Conservation (phyloP, 2,113 vertebrate genomes). For the Catharus bicknelli region DNA sequence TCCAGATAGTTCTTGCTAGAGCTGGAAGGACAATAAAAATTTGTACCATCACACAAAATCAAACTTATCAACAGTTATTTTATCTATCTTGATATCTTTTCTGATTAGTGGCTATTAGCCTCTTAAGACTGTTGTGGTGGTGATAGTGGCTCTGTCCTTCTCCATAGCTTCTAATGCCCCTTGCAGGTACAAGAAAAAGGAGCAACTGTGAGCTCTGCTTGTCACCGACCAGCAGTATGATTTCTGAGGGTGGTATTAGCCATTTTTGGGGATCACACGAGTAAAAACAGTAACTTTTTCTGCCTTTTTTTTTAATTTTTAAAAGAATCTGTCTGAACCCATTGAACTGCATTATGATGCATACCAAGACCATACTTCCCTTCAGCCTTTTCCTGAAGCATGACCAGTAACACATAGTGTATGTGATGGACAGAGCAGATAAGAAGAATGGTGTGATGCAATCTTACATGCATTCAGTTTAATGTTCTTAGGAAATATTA, state of each 20-base stretch:
- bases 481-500: neutral
- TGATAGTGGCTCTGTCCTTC: neutral
- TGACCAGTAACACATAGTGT: neutral
- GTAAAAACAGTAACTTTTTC: neutral
- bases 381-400: neutral
- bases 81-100: neutral
- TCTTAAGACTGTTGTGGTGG: neutral
- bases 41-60: neutral
- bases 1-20: neutral
- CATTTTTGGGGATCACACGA: neutral
- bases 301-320: neutral
- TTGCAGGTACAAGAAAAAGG: neutral
- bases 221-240: neutral
- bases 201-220: neutral
- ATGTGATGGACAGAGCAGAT: accelerated
- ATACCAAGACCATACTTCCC: neutral
- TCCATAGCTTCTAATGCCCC: neutral
- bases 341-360: neutral
- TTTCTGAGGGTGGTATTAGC: neutral
- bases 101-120: accelerated
- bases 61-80: neutral
- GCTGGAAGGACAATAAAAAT: neutral
- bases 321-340: neutral
- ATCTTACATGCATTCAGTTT: neutral
- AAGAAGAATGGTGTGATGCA: neutral